These are phyloP conservation scores for Smittia aterrima DNA, from an alignment of 2,888 invertebrate species.

Conservation along the genomic window DNA sequence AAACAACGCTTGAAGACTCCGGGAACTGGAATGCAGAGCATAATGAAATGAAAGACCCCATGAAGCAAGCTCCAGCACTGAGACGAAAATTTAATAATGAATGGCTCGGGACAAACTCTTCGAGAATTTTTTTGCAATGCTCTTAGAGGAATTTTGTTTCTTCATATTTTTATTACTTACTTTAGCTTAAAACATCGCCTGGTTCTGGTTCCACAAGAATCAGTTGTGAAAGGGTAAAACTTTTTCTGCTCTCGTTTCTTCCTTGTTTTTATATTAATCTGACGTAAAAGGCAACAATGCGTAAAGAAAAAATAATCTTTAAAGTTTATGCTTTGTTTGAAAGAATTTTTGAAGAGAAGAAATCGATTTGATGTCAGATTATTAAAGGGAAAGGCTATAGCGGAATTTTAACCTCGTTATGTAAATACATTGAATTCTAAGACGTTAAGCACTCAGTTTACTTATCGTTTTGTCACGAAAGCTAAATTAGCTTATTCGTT, in stretches of 20 bases:
- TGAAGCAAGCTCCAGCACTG: background rate
- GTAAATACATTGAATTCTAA: background rate
- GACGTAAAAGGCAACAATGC: conserved; percentile 35
- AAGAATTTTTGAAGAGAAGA: background rate
- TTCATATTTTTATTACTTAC: conserved; percentile 14
- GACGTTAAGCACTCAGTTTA: background rate
- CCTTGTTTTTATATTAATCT: conserved; percentile 17
- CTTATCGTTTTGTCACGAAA: background rate
- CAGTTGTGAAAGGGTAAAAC: background rate
- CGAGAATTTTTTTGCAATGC: background rate
- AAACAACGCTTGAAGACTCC: background rate
- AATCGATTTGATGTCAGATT: conserved; percentile 36
- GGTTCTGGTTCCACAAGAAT: background rate
- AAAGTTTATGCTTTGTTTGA: conserved; percentile 14
- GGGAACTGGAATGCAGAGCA: conserved; percentile 26
- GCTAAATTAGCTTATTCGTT: conserved; percentile 32
- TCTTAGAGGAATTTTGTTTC: conserved; percentile 25
- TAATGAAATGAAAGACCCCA: conserved; percentile 25
- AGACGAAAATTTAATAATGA: conserved; percentile 24
- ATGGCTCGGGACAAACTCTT: background rate
- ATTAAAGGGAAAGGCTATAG: background rate
- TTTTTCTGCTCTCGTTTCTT: conserved; percentile 7
- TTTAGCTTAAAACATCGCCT: conserved; percentile 1
- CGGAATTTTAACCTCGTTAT: conserved; percentile 10
- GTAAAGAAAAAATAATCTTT: conserved; percentile 31